phyloP scores from a whole-genome alignment of 2,888 invertebrate genomes.

The Drosophila kuntzei region DNA sequence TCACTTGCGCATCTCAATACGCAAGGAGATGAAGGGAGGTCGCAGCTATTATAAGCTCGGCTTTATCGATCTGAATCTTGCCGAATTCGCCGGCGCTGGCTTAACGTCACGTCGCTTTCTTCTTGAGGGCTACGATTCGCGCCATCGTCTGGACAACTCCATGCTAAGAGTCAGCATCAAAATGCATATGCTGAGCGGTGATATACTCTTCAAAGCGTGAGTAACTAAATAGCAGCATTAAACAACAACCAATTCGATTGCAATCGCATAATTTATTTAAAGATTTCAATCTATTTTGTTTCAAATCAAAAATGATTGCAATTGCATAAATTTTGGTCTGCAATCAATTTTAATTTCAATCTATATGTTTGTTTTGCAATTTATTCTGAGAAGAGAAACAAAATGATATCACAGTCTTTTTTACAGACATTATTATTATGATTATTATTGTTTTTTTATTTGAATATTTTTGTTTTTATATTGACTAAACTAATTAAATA shows the following conservation, averaged over 20 bases:
- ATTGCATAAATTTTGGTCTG: too few relatives aligned
- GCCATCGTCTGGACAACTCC: slow-evolving; percentile 97
- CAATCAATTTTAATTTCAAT: too few relatives aligned
- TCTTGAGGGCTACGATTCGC: slow-evolving; percentile 97
- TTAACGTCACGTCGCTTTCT: slow-evolving; percentile 94
- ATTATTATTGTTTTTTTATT: too few relatives aligned
- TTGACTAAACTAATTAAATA: too few relatives aligned
- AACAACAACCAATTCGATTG: neutral
- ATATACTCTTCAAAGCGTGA: slow-evolving; percentile 99
- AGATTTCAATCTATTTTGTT: neutral
- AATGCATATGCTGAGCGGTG: slow-evolving; percentile 97
- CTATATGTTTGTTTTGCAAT: too few relatives aligned
- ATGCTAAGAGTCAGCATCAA: slow-evolving; percentile 95
- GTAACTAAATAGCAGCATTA: slow-evolving; percentile 83
- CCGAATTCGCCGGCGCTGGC: slow-evolving; percentile 98
- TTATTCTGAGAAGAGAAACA: too few relatives aligned
- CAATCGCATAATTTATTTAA: neutral
- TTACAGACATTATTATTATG: too few relatives aligned
- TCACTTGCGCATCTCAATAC: slow-evolving; percentile 95
- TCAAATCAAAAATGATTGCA: too few relatives aligned
- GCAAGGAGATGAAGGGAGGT: slow-evolving; percentile 93
- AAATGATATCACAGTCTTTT: too few relatives aligned
- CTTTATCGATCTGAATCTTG: slow-evolving; percentile 98
- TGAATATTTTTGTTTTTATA: too few relatives aligned
- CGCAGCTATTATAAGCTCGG: slow-evolving; percentile 94